Percentiles rank a stretch among this genome's conserved stretches.
phyloP scores from a whole-genome alignment of 2,888 invertebrate species.

The Octodonta nipae region DNA sequence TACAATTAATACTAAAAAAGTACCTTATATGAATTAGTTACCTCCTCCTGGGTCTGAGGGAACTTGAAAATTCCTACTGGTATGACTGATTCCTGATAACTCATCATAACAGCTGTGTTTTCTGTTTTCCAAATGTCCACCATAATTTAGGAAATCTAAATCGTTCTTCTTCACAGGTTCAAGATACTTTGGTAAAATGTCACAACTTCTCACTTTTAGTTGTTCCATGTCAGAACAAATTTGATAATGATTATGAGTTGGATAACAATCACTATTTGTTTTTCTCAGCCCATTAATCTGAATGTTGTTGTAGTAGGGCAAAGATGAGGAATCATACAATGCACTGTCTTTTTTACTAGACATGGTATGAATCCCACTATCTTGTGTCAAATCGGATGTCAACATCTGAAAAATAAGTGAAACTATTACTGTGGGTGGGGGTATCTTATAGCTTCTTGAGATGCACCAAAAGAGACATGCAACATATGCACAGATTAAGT shows the following conservation, averaged over 20 bases:
- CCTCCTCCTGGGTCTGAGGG: conserved; percentile 30
- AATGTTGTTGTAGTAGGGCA: conserved; percentile 11
- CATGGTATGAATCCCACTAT: conserved; percentile 44
- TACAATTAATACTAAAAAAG: background rate
- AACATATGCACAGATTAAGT: no score
- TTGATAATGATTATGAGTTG: conserved; percentile 13
- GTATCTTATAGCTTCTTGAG: no score
- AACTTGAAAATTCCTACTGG: conserved; percentile 23
- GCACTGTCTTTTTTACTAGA: conserved; percentile 33
- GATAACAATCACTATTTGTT: conserved; percentile 27
- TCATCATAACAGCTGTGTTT: conserved; percentile 18
- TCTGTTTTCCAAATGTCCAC: conserved; percentile 6
- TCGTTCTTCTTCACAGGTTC: no score
- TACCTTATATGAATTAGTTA: conserved; percentile 4
- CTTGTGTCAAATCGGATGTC: conserved; percentile 33
- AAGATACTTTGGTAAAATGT: no score
- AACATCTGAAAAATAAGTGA: conserved; percentile 26
- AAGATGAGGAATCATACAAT: conserved; percentile 25
- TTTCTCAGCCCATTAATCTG: conserved; percentile 17
- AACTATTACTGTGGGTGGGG: no score
- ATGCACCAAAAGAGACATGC: no score
- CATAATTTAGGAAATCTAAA: no score
- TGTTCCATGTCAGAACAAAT: conserved; percentile 20
- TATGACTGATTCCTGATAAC: conserved; percentile 20
- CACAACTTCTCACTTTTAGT: conserved; percentile 13